phyloP scores from a whole-genome alignment of 2,888 invertebrate genomes.

The Cyrtodaria siliqua region DNA sequence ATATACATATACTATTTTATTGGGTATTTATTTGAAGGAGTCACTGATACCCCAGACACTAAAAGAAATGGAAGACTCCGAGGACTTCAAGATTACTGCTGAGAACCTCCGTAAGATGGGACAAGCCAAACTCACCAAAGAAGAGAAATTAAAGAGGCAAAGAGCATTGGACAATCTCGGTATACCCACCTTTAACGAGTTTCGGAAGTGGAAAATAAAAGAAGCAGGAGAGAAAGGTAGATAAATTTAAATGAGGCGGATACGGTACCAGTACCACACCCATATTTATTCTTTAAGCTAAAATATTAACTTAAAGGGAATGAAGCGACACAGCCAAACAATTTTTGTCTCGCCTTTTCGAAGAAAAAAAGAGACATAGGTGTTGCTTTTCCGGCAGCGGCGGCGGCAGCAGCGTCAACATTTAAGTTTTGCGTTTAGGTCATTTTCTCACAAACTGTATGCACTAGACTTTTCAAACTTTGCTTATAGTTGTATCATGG shows the following conservation, averaged over 20 bases:
- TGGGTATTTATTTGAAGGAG: constrained; percentile 55
- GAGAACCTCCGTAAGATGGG: constrained; percentile 67
- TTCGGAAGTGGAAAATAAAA: constrained; percentile 59
- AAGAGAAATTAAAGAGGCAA: constrained; percentile 73
- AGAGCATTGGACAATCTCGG: constrained; percentile 72
- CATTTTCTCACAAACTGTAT: no score
- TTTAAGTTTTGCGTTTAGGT: no score
- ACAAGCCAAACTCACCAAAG: constrained; percentile 69
- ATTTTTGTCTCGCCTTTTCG: no score
- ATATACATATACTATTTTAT: no score
- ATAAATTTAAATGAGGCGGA: no score
- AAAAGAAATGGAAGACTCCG: constrained; percentile 73
- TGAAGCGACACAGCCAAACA: no score
- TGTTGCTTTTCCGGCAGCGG: no score
- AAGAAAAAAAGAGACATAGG: no score
- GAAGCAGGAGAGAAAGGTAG: constrained; percentile 55
- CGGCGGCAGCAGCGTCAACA: no score
- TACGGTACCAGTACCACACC: background rate
- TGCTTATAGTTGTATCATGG: no score
- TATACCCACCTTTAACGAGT: constrained; percentile 70
- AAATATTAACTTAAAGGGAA: no score
- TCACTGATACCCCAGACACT: constrained; percentile 74
- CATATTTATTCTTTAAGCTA: background rate
- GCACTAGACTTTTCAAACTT: no score
- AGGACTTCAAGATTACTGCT: constrained; percentile 71